phyloP scores from a whole-genome alignment of 2,888 invertebrate genomes.

The Lithophane semibrunnea region DNA sequence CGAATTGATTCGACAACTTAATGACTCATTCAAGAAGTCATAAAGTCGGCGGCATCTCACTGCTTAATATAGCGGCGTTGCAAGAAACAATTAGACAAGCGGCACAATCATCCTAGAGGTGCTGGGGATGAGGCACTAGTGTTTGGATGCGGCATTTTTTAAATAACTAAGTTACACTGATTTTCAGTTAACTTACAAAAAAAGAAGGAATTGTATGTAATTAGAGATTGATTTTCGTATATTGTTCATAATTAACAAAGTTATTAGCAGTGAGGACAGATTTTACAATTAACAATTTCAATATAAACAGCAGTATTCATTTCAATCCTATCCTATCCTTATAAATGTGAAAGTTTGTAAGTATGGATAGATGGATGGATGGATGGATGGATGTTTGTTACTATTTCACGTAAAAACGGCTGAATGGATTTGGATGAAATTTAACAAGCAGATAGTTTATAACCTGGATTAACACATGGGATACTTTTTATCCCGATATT shows the following conservation, averaged over 20 bases:
- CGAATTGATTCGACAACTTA: constrained; percentile 89
- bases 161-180: background rate
- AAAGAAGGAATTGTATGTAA: background rate
- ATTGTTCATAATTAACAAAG: background rate
- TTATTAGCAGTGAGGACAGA: no score
- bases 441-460: no score
- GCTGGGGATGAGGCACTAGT: constrained; percentile 59
- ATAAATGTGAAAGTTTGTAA: no score
- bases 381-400: no score
- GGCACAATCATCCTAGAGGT: constrained; percentile 84
- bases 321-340: no score
- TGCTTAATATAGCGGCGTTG: constrained; percentile 89
- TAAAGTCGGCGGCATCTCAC: constrained; percentile 88
- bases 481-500: no score
- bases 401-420: no score
- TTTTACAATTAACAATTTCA: background rate
- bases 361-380: no score
- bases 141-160: constrained; percentile 74
- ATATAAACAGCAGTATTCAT: background rate
- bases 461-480: no score
- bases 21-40: constrained; percentile 89
- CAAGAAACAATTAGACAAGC: constrained; percentile 90
- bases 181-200: background rate
- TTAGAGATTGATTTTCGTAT: no score
- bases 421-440: no score